Conservation (phyloP, 2,888 invertebrate genomes). For the Bhutanitis thaidina region DNA sequence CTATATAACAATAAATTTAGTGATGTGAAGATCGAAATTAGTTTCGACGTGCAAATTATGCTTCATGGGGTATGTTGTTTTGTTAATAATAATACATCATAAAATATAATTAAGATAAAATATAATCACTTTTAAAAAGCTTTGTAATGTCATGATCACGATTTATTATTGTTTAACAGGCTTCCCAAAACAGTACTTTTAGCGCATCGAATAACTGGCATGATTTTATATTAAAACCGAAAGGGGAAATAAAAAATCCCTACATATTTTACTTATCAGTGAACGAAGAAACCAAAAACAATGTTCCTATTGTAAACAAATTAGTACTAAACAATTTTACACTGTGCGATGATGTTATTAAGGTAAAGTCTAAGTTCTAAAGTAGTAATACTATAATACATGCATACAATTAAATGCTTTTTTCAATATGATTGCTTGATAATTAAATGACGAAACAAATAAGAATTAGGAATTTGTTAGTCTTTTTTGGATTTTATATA, state of each 20-base stretch:
- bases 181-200: conserved; percentile 34
- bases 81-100: too few relatives aligned
- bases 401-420: too few relatives aligned
- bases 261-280: conserved; percentile 43
- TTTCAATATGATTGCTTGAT: too few relatives aligned
- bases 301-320: conserved; percentile 42
- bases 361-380: conserved; percentile 36
- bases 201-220: conserved; percentile 33
- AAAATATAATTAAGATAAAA: too few relatives aligned
- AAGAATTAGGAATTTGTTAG: too few relatives aligned
- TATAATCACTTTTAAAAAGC: too few relatives aligned
- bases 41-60: conserved; percentile 46
- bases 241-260: conserved; percentile 34
- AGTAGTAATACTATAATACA: too few relatives aligned
- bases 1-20: conserved; percentile 42
- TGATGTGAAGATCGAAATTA: conserved; percentile 41
- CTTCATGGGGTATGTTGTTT: conserved; percentile 48
- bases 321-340: conserved; percentile 51
- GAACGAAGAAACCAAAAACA: conserved; percentile 30
- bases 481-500: too few relatives aligned
- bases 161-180: conserved; percentile 33
- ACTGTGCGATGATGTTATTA: conserved; percentile 54
- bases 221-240: conserved; percentile 40
- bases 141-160: too few relatives aligned
- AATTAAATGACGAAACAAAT: too few relatives aligned